Evolutionary conservation across 2,797 vertebrate genomes (phyloP).

Genomic region (Poeciliopsis turneri): DNA sequence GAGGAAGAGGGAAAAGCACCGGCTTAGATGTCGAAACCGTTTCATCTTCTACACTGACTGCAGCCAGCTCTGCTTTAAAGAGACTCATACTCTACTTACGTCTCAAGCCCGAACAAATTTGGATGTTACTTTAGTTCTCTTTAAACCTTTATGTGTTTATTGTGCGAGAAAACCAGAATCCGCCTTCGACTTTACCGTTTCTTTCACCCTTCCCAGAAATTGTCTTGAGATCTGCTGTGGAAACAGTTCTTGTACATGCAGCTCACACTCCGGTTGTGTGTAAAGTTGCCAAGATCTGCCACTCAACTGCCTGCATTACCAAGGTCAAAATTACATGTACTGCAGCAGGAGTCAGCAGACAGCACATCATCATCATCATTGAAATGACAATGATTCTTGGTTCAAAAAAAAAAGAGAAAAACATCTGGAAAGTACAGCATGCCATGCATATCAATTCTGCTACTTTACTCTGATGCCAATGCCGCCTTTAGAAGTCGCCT

Average conservation of each 20-base stretch:
- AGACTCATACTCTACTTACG: not conserved
- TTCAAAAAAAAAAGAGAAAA: not conserved
- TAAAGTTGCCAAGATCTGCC: constrained; percentile 57
- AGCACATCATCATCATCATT: constrained; percentile 13
- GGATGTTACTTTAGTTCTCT: not conserved
- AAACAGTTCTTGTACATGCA: constrained; percentile 19
- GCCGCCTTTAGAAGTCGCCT: not conserved
- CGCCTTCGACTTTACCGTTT: not conserved
- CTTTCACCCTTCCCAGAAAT: not conserved
- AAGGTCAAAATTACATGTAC: constrained; percentile 40
- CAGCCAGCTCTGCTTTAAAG: not conserved
- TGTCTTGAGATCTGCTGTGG: not conserved
- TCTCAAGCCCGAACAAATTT: no score
- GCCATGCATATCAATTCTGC: not conserved
- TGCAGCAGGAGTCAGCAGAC: constrained; percentile 12
- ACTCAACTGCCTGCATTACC: constrained; percentile 41
- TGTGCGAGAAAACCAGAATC: not conserved
- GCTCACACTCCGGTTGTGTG: constrained; percentile 43
- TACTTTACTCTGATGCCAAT: not conserved
- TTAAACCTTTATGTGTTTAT: not conserved
- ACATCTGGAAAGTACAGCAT: not conserved
- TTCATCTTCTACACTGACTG: not conserved
- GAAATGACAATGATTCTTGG: not conserved
- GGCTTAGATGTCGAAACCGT: constrained; percentile 32
- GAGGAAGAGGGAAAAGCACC: constrained; percentile 3